Conservation (phyloP, 1,140 invertebrate species). For the Acromyrmex echinatior region DNA sequence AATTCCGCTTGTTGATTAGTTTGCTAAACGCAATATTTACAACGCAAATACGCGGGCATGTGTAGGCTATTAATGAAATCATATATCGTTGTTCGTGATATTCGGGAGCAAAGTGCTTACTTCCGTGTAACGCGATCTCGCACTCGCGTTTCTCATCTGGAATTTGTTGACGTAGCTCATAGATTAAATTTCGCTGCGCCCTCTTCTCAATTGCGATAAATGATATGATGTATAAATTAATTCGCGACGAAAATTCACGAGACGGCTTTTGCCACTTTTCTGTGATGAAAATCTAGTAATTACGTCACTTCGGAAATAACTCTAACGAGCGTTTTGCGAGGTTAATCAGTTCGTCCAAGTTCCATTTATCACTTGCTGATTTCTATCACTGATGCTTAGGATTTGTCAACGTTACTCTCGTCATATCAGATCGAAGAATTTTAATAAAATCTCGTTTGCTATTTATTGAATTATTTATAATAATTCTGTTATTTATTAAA, state of each 20-base stretch:
- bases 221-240: constrained; percentile 28
- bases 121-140: background rate
- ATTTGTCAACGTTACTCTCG: constrained; percentile 29
- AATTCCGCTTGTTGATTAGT: constrained; percentile 26
- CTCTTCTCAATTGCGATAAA: constrained; percentile 9
- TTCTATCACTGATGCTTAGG: background rate
- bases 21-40: constrained; percentile 40
- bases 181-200: constrained; percentile 25
- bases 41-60: constrained; percentile 33
- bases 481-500: constrained; percentile 12
- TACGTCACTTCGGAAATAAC: constrained; percentile 2
- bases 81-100: constrained; percentile 38
- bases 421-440: constrained; percentile 8
- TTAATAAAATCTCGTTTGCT: background rate
- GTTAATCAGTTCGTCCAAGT: constrained; percentile 1
- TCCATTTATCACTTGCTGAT: constrained; percentile 28
- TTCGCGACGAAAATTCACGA: constrained; percentile 2
- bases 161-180: constrained; percentile 6
- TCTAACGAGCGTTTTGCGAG: background rate
- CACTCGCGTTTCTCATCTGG: background rate
- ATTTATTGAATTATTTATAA: background rate
- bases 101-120: background rate
- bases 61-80: constrained; percentile 39
- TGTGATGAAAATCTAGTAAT: constrained; percentile 11
- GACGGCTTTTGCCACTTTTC: background rate